These are phyloP conservation scores for Notolepis coatsorum DNA, from an alignment of 2,797 vertebrate species.

Conservation along the genomic window DNA sequence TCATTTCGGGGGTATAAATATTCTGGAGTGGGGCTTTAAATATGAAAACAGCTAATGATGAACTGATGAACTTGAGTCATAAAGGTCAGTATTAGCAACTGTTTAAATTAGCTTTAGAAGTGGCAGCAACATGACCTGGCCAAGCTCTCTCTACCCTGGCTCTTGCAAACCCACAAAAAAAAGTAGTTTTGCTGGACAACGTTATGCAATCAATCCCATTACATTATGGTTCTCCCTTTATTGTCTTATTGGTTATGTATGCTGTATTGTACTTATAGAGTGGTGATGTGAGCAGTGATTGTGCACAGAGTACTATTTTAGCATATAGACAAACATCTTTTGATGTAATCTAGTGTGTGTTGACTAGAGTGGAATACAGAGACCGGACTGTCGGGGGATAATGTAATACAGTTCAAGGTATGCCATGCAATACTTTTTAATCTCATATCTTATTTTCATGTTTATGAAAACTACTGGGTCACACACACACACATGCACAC, in stretches of 20 bases:
- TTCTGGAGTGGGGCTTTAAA: too few relatives aligned
- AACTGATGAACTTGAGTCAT: too few relatives aligned
- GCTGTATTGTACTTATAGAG: constrained; percentile 5
- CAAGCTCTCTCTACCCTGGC: too few relatives aligned
- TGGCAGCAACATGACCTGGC: too few relatives aligned
- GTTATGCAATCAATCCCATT: too few relatives aligned
- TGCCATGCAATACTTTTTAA: not conserved
- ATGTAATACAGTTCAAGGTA: not conserved
- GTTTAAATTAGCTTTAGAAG: too few relatives aligned
- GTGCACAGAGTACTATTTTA: constrained; percentile 6
- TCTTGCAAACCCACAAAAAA: too few relatives aligned
- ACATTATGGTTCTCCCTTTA: not conserved
- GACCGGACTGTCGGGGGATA: not conserved
- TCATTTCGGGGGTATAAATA: too few relatives aligned
- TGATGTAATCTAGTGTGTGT: constrained; percentile 38
- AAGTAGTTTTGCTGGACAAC: too few relatives aligned
- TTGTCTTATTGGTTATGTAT: constrained; percentile 36
- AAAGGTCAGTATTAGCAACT: too few relatives aligned
- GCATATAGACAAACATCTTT: constrained; percentile 15
- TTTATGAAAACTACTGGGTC: not conserved
- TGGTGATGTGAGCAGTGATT: constrained; percentile 3
- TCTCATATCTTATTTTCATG: not conserved
- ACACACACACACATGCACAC: not conserved
- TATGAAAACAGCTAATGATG: too few relatives aligned
- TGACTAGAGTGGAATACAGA: constrained; percentile 20